Evolutionary conservation across 2,113 vertebrate species (phyloP).

Genomic region (Percina caprodes): DNA sequence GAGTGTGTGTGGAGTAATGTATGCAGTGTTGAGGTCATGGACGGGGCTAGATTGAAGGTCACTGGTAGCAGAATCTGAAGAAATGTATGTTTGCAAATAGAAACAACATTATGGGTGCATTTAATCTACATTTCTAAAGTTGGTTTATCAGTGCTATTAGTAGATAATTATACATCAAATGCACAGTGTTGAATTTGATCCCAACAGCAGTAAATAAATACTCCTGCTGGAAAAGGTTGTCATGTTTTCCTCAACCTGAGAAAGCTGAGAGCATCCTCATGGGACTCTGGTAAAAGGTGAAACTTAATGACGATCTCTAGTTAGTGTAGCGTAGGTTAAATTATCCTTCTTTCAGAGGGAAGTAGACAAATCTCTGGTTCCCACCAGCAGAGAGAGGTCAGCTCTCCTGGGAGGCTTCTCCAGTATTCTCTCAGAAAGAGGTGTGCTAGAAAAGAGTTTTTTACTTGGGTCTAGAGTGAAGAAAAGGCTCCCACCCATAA

Average conservation of each 20-base stretch:
- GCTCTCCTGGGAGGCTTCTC: constrained; percentile 70
- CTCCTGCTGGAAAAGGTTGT: constrained; percentile 56
- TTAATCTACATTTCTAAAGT: neutral
- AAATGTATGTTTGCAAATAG: neutral
- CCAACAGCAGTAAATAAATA: constrained; percentile 3
- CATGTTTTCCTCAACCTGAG: constrained; percentile 72
- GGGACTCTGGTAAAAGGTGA: constrained; percentile 76
- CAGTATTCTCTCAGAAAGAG: constrained; percentile 59
- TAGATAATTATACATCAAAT: neutral
- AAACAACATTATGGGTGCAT: neutral
- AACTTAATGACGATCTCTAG: constrained; percentile 65
- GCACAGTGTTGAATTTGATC: neutral
- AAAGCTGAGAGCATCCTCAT: constrained; percentile 58
- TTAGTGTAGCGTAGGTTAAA: constrained; percentile 73
- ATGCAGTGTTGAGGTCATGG: neutral
- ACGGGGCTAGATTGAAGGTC: neutral
- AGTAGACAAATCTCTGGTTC: constrained; percentile 75
- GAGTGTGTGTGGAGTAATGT: neutral
- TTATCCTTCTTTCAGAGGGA: constrained; percentile 70
- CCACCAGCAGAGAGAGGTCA: constrained; percentile 76
- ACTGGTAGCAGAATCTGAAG: neutral
- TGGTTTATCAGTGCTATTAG: neutral
- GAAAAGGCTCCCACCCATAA: constrained; percentile 73
- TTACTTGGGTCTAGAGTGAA: constrained; percentile 42
- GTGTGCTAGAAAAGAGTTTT: constrained; percentile 66